Conservation (phyloP, 2,113 vertebrate species). For the Marcusenius ussheri region DNA sequence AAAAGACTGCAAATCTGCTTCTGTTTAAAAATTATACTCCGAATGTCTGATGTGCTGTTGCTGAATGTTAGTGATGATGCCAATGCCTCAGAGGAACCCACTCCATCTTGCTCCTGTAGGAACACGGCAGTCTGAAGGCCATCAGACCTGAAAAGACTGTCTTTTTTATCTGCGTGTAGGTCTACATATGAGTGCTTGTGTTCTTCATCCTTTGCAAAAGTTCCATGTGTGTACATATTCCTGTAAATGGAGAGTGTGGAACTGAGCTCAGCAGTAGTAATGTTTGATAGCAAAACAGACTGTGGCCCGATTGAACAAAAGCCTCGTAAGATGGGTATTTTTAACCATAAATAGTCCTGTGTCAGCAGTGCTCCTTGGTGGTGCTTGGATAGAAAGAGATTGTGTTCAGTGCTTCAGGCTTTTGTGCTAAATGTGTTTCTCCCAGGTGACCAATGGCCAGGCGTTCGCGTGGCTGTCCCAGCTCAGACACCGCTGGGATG, state of each 20-base stretch:
- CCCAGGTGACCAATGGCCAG: conserved; percentile 63
- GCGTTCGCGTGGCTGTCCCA: conserved; percentile 72
- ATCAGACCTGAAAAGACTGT: conserved; percentile 33
- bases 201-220: conserved; percentile 33
- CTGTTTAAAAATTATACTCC: conserved; percentile 62
- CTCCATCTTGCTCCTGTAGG: conserved; percentile 55
- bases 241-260: not conserved
- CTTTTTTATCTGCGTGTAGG: not conserved
- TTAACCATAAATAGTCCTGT: not conserved
- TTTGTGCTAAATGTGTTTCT: not conserved
- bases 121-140: conserved; percentile 56
- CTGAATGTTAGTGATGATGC: conserved; percentile 61
- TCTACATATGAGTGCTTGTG: conserved; percentile 31
- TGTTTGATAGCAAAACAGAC: not conserved
- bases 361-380: not conserved
- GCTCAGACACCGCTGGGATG: conserved; percentile 68
- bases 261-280: not conserved
- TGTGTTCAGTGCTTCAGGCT: not conserved
- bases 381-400: not conserved
- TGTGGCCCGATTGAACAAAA: not conserved
- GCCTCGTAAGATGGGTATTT: not conserved
- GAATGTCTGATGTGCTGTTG: conserved; percentile 59
- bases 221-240: not conserved
- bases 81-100: conserved; percentile 48
- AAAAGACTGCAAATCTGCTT: conserved; percentile 57